A percentile compares a stretch with the other conserved stretches of the same genome.
Evolutionary conservation across 2,113 vertebrate species (phyloP).

Genomic region (Aleadryas rufinucha): DNA sequence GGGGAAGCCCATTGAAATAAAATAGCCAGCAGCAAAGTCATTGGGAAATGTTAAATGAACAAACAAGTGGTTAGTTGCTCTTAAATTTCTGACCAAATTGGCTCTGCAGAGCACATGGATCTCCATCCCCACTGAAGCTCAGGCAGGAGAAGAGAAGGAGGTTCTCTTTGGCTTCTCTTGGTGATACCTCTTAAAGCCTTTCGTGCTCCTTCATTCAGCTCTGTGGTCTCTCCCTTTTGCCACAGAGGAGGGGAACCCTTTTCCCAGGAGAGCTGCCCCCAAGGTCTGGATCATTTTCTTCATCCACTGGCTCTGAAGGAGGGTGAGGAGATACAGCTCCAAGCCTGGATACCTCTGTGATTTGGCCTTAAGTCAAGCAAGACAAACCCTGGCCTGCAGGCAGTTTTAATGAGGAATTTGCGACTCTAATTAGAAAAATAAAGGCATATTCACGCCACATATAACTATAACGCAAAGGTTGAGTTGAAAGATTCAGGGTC

Average conservation of each 20-base stretch:
- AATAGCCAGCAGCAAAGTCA: background rate
- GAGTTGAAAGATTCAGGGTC: background rate
- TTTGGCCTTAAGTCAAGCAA: conserved; percentile 4
- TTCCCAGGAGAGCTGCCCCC: background rate
- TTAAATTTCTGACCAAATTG: background rate
- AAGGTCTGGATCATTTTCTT: background rate
- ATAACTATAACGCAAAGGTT: background rate
- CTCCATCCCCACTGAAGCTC: background rate
- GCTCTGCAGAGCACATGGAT: background rate
- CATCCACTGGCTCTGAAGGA: background rate
- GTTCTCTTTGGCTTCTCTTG: background rate
- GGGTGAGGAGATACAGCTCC: background rate
- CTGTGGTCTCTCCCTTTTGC: background rate
- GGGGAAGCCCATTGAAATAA: background rate
- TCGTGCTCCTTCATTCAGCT: accelerated
- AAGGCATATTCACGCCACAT: background rate
- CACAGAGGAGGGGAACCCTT: background rate
- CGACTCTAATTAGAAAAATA: background rate
- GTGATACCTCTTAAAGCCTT: background rate
- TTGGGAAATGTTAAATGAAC: background rate
- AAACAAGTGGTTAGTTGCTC: background rate
- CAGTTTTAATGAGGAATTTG: background rate
- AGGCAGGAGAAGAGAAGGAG: background rate
- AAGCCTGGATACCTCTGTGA: background rate
- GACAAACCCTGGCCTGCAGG: background rate